Conservation (phyloP, 2,888 invertebrate genomes). For the Thymelicus lineola region DNA sequence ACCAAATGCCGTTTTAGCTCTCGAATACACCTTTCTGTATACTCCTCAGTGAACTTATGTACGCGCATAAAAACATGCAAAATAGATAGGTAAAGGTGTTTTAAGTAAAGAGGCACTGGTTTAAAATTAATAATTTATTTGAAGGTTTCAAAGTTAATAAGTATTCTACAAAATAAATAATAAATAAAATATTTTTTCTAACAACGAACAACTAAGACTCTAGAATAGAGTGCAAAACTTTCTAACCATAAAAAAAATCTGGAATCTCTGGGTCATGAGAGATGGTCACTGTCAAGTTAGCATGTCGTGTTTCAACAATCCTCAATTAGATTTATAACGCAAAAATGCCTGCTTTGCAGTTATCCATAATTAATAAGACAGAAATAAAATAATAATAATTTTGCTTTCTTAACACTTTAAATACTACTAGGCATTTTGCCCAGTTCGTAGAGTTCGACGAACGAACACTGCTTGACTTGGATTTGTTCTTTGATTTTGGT, state of each 20-base stretch:
- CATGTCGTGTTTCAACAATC: not conserved
- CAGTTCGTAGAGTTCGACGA: conserved; percentile 19
- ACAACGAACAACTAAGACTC: too few species aligned
- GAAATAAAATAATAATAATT: conserved; percentile 9
- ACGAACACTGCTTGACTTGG: not conserved
- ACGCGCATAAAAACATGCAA: not conserved
- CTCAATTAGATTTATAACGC: not conserved
- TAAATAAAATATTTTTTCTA: too few species aligned
- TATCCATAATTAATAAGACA: not conserved
- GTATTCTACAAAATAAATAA: too few species aligned
- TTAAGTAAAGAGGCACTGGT: too few species aligned
- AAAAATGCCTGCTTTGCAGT: not conserved
- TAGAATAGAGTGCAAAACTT: too few species aligned
- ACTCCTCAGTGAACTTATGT: not conserved
- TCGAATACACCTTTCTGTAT: not conserved
- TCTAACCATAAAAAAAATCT: too few species aligned
- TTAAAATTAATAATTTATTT: too few species aligned
- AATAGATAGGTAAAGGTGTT: too few species aligned
- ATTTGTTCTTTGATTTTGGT: conserved; percentile 43
- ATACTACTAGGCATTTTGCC: conserved; percentile 29
- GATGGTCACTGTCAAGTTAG: not conserved
- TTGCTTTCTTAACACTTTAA: conserved; percentile 6
- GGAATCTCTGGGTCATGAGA: too few species aligned
- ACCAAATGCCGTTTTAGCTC: conserved; percentile 15
- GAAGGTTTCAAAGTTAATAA: too few species aligned